Conservation (phyloP, 2,113 vertebrate genomes). For the Malurus cyaneus region DNA sequence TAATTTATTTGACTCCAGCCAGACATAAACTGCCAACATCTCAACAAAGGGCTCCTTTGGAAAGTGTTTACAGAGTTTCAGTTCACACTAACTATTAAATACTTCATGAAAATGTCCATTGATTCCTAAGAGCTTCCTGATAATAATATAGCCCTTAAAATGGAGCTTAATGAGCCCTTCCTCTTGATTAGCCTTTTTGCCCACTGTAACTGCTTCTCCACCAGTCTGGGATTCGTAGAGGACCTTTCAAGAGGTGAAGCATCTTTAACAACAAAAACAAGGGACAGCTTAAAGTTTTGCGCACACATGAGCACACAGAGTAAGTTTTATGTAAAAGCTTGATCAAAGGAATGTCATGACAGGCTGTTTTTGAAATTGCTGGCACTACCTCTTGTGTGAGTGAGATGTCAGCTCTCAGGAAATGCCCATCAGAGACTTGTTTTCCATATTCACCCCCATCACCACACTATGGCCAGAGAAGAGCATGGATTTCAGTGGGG, state of each 20-base stretch:
- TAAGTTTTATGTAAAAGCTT: background rate
- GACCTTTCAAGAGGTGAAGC: background rate
- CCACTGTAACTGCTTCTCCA: background rate
- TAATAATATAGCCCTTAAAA: background rate
- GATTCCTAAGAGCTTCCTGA: background rate
- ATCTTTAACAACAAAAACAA: background rate
- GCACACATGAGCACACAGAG: accelerated
- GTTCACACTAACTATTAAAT: conserved; percentile 7
- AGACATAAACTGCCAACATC: conserved; percentile 19
- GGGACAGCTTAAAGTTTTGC: background rate
- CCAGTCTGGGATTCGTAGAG: background rate
- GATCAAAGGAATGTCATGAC: background rate
- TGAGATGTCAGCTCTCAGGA: background rate
- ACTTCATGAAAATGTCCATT: background rate
- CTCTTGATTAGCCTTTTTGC: background rate
- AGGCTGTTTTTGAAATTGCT: background rate
- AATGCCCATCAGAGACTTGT: background rate
- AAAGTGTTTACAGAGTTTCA: background rate
- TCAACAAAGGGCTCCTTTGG: conserved; percentile 42
- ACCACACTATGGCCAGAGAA: background rate
- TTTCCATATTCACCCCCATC: background rate
- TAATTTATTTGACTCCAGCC: conserved; percentile 37
- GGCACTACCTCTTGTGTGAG: background rate
- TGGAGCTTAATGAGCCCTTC: background rate
- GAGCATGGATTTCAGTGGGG: background rate